Evolutionary conservation across 2,113 vertebrate genomes (phyloP).

Genomic region (Carassius gibelio): DNA sequence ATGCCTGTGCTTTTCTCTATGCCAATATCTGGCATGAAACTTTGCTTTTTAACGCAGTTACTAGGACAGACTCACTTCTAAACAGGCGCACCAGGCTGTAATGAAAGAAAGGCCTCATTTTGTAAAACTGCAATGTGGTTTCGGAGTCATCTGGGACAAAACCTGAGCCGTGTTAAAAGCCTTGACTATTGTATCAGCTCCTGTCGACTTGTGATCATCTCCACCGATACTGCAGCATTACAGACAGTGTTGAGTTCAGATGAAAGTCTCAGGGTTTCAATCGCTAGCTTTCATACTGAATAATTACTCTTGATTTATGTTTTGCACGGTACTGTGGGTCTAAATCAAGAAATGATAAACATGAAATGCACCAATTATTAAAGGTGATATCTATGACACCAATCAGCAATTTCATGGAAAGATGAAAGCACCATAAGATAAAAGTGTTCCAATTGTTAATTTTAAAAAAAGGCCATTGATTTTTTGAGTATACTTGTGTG

Average conservation of each 20-base stretch:
- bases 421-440: conserved; percentile 4
- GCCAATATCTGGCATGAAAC: neutral
- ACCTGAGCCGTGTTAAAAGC: conserved; percentile 18
- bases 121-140: conserved; percentile 6
- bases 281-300: conserved; percentile 14
- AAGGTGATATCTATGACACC: neutral
- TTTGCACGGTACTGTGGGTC: neutral
- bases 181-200: conserved; percentile 7
- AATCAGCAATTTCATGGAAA: neutral
- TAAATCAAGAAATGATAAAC: conserved; percentile 29
- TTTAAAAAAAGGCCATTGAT: neutral
- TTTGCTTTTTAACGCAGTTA: neutral
- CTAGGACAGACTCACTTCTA: neutral
- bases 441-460: neutral
- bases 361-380: conserved; percentile 12
- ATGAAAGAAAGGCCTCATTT: conserved; percentile 15
- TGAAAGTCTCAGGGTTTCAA: conserved; percentile 25
- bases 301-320: conserved; percentile 13
- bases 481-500: neutral
- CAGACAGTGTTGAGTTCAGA: conserved; percentile 11
- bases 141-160: neutral
- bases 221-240: neutral
- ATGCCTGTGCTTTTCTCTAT: neutral
- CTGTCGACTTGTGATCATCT: conserved; percentile 26
- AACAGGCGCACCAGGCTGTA: neutral